Evolutionary conservation across 2,113 vertebrate genomes (phyloP).

Genomic region (Hoplias malabaricus): DNA sequence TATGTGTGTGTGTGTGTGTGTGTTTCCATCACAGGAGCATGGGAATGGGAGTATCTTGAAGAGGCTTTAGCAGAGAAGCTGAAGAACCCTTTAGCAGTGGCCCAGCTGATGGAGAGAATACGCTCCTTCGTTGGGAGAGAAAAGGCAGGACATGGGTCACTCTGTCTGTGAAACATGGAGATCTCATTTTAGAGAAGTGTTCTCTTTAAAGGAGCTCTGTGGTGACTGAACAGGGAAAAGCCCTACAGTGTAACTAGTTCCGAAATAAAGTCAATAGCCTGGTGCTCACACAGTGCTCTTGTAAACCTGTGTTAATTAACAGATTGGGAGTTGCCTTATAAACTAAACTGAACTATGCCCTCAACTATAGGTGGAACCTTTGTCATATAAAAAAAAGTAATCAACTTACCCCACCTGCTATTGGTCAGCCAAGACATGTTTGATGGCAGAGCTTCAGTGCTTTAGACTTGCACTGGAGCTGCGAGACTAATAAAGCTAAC

Average conservation of each 20-base stretch:
- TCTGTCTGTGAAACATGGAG: background rate
- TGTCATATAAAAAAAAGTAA: background rate
- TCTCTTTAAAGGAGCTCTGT: background rate
- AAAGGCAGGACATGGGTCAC: constrained; percentile 55
- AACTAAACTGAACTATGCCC: background rate
- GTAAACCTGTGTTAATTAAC: background rate
- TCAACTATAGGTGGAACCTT: background rate
- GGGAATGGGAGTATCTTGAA: constrained; percentile 90
- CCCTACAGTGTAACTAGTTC: background rate
- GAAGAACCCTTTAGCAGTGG: constrained; percentile 82
- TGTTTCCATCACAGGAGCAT: constrained; percentile 78
- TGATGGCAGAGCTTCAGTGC: background rate
- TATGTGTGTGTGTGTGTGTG: background rate
- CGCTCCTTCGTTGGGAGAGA: constrained; percentile 82
- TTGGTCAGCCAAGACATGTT: background rate
- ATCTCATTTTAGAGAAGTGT: background rate
- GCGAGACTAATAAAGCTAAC: background rate
- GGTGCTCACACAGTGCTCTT: background rate
- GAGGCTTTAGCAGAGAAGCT: constrained; percentile 87
- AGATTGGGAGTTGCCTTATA: background rate
- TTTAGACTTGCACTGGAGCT: background rate
- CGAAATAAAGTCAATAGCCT: background rate
- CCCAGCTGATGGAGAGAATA: constrained; percentile 85
- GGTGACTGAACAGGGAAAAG: background rate
- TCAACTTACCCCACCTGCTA: too few relatives aligned